phyloP scores from a whole-genome alignment of 2,888 invertebrate species.

The Nezara viridula region DNA sequence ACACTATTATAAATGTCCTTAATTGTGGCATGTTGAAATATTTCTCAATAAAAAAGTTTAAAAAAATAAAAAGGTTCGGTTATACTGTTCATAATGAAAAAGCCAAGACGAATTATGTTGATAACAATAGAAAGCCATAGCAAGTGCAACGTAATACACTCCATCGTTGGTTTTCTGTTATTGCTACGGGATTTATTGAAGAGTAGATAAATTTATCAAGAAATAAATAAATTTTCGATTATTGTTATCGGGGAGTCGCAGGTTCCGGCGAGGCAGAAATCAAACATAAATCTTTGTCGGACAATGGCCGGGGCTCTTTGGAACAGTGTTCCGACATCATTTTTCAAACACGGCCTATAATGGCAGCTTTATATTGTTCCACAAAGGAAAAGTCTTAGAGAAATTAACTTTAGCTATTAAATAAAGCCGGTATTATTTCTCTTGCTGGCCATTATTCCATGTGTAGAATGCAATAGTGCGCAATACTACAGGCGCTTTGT shows the following conservation, averaged over 20 bases:
- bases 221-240: conserved; percentile 31
- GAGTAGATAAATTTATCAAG: conserved; percentile 15
- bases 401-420: conserved; percentile 21
- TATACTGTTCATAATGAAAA: no score
- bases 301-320: not conserved
- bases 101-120: no score
- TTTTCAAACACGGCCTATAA: not conserved
- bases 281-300: not conserved
- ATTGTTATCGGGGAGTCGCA: not conserved
- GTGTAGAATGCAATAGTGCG: not conserved
- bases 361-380: not conserved
- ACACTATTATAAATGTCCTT: no score
- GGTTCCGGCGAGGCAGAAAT: not conserved
- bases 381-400: not conserved
- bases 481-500: not conserved
- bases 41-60: no score
- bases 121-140: no score
- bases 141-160: not conserved
- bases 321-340: not conserved
- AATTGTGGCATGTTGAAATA: no score
- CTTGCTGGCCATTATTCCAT: not conserved
- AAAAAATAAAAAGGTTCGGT: no score
- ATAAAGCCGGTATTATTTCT: conserved; percentile 1
- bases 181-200: not conserved
- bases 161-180: not conserved